These are phyloP conservation scores for Thecophora atra DNA, from an alignment of 2,888 invertebrate genomes.

Conservation along the genomic window DNA sequence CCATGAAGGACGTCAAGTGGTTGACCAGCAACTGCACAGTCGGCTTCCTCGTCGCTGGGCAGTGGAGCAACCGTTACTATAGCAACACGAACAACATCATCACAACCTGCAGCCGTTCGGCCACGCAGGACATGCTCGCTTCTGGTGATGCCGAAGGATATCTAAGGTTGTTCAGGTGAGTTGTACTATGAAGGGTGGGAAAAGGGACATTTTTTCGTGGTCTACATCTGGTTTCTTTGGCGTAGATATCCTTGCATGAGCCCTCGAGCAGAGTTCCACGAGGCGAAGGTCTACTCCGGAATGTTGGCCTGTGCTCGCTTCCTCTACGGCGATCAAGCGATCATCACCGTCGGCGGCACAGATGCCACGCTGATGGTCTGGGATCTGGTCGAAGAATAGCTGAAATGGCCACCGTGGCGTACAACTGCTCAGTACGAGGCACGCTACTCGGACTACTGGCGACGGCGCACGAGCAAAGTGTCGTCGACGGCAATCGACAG, in stretches of 20 bases:
- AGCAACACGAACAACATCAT: constrained; percentile 85
- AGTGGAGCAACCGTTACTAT: constrained; percentile 91
- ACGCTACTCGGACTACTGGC: constrained; percentile 61
- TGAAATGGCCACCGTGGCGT: constrained; percentile 67
- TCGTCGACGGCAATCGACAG: constrained; percentile 63
- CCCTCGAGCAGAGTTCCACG: constrained; percentile 87
- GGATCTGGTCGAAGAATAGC: constrained; percentile 76
- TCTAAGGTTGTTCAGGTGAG: constrained; percentile 80
- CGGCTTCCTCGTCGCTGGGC: constrained; percentile 86
- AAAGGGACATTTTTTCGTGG: neutral
- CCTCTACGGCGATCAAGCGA: constrained; percentile 84
- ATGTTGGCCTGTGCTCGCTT: constrained; percentile 83
- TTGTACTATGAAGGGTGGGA: neutral
- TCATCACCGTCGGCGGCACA: constrained; percentile 86
- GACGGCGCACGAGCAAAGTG: constrained; percentile 60
- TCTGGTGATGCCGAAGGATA: constrained; percentile 92
- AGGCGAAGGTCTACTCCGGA: constrained; percentile 87
- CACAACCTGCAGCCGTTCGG: constrained; percentile 82
- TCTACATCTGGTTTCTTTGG: neutral
- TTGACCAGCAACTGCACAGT: constrained; percentile 86
- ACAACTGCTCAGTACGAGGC: constrained; percentile 55
- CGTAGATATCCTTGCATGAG: constrained; percentile 88
- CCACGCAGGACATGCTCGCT: constrained; percentile 83
- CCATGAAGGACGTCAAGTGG: constrained; percentile 93
- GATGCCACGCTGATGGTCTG: constrained; percentile 92